Conservation (phyloP, 2,888 invertebrate species). For the Dicyrtomina minuta region DNA sequence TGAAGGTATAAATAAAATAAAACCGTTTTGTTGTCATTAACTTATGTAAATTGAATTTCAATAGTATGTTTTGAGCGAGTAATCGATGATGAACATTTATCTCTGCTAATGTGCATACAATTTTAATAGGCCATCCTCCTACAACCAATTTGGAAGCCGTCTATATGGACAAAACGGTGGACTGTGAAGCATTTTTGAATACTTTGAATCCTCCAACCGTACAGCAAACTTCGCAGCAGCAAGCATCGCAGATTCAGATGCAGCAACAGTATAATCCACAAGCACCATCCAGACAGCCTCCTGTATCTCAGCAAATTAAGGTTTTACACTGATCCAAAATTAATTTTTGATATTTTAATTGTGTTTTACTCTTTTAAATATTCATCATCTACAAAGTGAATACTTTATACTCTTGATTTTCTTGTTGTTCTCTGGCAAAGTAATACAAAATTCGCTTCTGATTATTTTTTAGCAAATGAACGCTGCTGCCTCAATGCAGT, state of each 20-base stretch:
- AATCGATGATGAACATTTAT: too few relatives aligned
- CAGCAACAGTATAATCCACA: conserved; percentile 3
- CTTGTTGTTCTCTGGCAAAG: too few relatives aligned
- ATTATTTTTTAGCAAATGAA: not conserved
- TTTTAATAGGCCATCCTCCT: not conserved
- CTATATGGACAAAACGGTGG: conserved; percentile 17
- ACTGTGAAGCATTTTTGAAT: conserved; percentile 9
- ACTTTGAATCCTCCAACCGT: conserved; percentile 6
- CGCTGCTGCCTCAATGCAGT: too few relatives aligned
- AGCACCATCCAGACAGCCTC: conserved; percentile 8
- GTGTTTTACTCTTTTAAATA: too few relatives aligned
- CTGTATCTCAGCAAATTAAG: conserved; percentile 17
- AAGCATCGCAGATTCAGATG: not conserved
- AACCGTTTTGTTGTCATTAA: too few relatives aligned
- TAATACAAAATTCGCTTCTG: not conserved
- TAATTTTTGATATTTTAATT: not conserved
- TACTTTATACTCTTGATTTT: too few relatives aligned
- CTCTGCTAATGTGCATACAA: too few relatives aligned
- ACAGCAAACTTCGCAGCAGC: conserved; percentile 10
- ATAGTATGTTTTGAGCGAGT: too few relatives aligned
- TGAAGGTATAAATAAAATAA: not conserved
- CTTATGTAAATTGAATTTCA: not conserved
- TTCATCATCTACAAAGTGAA: too few relatives aligned
- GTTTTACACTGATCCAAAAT: not conserved
- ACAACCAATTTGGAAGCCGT: conserved; percentile 1